Evolutionary conservation across 1,140 invertebrate species (phyloP).

Genomic region (Steinernema khuongi): DNA sequence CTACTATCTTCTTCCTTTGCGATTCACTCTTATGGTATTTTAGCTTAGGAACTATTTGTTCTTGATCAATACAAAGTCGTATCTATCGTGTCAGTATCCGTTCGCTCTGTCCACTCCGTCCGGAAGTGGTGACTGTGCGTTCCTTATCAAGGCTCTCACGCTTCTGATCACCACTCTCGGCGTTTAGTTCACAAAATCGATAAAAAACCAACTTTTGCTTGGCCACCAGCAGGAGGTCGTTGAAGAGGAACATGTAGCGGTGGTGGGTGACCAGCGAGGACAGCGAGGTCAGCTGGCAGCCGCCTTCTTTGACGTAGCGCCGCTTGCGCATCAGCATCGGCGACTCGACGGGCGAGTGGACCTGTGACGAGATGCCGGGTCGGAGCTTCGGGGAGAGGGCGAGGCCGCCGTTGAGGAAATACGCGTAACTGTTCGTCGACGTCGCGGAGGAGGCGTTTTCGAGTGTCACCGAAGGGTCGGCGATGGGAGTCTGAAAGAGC

Average conservation of each 20-base stretch:
- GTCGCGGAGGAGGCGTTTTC: not conserved
- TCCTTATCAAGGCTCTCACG: not conserved
- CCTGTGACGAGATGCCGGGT: not conserved
- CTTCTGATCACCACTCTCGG: not conserved
- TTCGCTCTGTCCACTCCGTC: no score
- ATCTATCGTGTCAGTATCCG: no score
- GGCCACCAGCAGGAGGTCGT: slow-evolving; percentile 61
- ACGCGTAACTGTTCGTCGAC: not conserved
- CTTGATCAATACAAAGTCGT: no score
- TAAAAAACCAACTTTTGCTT: slow-evolving; percentile 62
- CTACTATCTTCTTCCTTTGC: no score
- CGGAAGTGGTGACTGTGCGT: no score
- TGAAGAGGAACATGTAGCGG: slow-evolving; percentile 62
- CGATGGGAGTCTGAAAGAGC: not conserved
- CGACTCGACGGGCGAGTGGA: not conserved
- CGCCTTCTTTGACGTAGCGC: slow-evolving; percentile 38
- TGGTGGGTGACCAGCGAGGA: slow-evolving; percentile 56
- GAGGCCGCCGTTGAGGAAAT: not conserved
- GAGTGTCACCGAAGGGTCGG: not conserved
- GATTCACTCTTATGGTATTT: no score
- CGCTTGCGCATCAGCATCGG: slow-evolving; percentile 3
- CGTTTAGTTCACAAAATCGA: not conserved
- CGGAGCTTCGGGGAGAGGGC: not conserved
- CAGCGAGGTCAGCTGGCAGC: slow-evolving; percentile 51
- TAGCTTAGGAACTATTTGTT: no score